Base-by-base conservation (phyloP, 2,888 invertebrate species). In the Caenorhabditis sp. region DNA sequence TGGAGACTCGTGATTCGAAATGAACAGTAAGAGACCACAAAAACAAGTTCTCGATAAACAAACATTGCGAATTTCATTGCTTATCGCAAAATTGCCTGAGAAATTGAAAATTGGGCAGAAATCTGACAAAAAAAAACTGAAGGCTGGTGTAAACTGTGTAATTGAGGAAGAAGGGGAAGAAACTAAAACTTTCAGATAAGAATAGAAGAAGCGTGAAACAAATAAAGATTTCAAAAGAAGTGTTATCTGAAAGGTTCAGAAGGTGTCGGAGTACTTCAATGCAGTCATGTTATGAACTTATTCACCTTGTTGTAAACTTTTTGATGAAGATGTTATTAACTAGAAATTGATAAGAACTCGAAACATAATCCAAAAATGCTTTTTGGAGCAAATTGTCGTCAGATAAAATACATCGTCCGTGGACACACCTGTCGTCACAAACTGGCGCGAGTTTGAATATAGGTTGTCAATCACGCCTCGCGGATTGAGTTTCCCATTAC, bases 11-110 rank as follows among this genome's bases (percentile, higher is more conserved):
- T 80, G 63, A 64, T 68, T 38, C 47, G 35, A 58, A 73, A 66
- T 49, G 59, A 73, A 74, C 54, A 54, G 61, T 56, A 59, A 66
- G 72, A 59, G 66, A 73, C 31, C 73, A 61, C 56, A 35, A 66
- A 58, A 73, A 80, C 58, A 73, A 73, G 63, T 66, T 66, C 22
- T 66, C 49, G 66, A 51, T 51, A 66, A 66, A 66, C 51, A 66
- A 51, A 66, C 10, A 66, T 64, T 66, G 51, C 22, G 26, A 26
- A 51, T 63, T 63, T 63, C 22, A 44, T 63, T 63, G 26, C 63
- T 63, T 63, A 63, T 63, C 5, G 63, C 16, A 63, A 70, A 51
- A 54, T 47, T n/a, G 10, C 1, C 38, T 69, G 56, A 41, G 54
- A 22, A 69, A 56, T 41, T 7, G 28, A n/a, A 56, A n/a, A 41